Evolutionary conservation across 2,113 vertebrate genomes (phyloP), one percentile per base, ranked within the genome.

Genomic region (Telmatochromis sp.): DNA sequence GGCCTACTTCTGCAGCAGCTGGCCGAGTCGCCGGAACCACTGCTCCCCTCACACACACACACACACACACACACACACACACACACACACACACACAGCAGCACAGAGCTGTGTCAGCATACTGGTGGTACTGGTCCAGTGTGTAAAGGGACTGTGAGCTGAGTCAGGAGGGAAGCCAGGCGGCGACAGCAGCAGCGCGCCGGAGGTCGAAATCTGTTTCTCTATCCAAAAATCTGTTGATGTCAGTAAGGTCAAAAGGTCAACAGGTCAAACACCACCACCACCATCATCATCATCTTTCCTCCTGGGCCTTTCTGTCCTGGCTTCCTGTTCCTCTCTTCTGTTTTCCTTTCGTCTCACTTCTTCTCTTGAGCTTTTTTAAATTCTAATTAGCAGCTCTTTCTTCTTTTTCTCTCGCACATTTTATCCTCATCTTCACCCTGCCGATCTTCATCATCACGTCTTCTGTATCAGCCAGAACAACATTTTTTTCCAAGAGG

Each of bases 1-100:
- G 89, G 91, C 86, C 88, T 84, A 83, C 11, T 90, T 89, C 87
- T 84, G 84, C 80, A 93, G 84, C 91, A 93, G 86, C 86, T 91
- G 92, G 71, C 5, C 57, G 15, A 23, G 7, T 80, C 14, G 14
- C 51, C 21, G 82, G 86, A 87, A 51, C 55, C 83, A 42, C 83
- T 28, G 5, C 57, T n/a, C 81, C 23, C 1, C 19, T 0, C 21
- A 5, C 42, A 14, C 57, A 47, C 58, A 11, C 26, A 51, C 57
- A 9, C 23, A 1, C 19, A 0, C 21, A 5, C 42, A 14, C 57
- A 47, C 58, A 11, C 26, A 9, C 28, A 57, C 57, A 12, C 13
- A 65, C 54, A 37, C 75, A 28, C 12, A 53, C 57, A 26, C 81
- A 58, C 73, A 10, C 58, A 11, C 1, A 2, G 19, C 68, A 7